phyloP scores from a whole-genome alignment of 1,140 invertebrate species.

The Nebria ingens region DNA sequence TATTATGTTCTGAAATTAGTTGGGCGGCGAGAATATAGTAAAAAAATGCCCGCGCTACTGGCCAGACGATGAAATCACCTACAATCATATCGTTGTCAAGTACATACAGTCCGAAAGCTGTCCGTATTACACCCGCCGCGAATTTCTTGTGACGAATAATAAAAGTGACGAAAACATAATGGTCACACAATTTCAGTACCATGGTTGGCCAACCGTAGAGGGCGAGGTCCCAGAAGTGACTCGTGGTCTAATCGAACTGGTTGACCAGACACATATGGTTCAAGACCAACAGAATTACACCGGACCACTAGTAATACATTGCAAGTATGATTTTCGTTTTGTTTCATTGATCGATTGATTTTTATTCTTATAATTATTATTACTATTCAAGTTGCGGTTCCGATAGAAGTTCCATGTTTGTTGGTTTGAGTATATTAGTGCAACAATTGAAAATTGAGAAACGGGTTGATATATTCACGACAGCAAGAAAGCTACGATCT shows the following conservation, averaged over 20 bases:
- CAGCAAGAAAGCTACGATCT: conserved; percentile 69
- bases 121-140: conserved; percentile 73
- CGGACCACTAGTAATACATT: conserved; percentile 68
- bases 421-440: conserved; percentile 73
- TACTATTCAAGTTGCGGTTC: conserved; percentile 54
- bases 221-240: conserved; percentile 73
- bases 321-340: conserved; percentile 45
- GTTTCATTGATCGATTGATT: not conserved
- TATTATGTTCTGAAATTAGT: conserved; percentile 23
- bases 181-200: conserved; percentile 79
- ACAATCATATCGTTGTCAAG: conserved; percentile 75
- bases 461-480: conserved; percentile 76
- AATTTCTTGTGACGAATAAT: conserved; percentile 70
- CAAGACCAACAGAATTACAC: conserved; percentile 36
- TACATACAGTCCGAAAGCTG: conserved; percentile 80
- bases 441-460: conserved; percentile 72
- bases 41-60: conserved; percentile 83
- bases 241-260: conserved; percentile 68
- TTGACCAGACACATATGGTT: conserved; percentile 51
- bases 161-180: conserved; percentile 60
- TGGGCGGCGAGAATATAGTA: conserved; percentile 50
- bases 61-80: conserved; percentile 75
- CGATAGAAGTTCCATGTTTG: conserved; percentile 80
- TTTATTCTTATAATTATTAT: not conserved
- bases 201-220: conserved; percentile 78